Conservation (phyloP, 2,888 invertebrate genomes). For the Abscondita cerata region DNA sequence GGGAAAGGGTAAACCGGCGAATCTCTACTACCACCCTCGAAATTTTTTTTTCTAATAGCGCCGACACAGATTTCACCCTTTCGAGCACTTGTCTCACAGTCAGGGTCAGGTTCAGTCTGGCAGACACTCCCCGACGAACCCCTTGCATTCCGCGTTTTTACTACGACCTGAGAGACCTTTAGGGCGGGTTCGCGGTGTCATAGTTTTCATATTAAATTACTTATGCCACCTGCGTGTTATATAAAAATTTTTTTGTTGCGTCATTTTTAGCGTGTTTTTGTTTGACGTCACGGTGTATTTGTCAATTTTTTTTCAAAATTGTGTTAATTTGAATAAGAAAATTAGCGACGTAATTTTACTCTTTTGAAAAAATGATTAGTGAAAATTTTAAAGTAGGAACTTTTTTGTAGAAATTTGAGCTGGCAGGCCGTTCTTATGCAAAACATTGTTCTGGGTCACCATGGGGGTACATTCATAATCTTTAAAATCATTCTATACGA, state of each 20-base stretch:
- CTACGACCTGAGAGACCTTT: conserved; percentile 23
- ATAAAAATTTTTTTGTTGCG: not conserved
- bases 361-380: too few species aligned
- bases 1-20: conserved; percentile 45
- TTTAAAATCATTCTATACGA: too few species aligned
- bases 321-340: too few species aligned
- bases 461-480: too few species aligned
- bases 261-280: not conserved
- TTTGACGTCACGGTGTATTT: too few species aligned
- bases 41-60: conserved; percentile 38
- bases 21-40: conserved; percentile 41
- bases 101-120: conserved; percentile 51
- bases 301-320: too few species aligned
- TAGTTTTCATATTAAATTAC: conserved; percentile 21
- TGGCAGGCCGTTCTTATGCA: too few species aligned
- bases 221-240: conserved; percentile 1
- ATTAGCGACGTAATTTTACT: too few species aligned
- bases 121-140: conserved; percentile 45
- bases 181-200: conserved; percentile 21
- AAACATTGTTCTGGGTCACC: too few species aligned
- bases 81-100: conserved; percentile 54
- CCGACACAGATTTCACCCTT: conserved; percentile 53
- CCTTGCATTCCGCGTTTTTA: conserved; percentile 48
- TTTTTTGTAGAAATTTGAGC: too few species aligned
- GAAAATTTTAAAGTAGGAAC: too few species aligned